A percentile compares a stretch with the other conserved stretches of the same genome.
phyloP scores from a whole-genome alignment of 2,113 vertebrate genomes.

The Cricetomys ansorgei region DNA sequence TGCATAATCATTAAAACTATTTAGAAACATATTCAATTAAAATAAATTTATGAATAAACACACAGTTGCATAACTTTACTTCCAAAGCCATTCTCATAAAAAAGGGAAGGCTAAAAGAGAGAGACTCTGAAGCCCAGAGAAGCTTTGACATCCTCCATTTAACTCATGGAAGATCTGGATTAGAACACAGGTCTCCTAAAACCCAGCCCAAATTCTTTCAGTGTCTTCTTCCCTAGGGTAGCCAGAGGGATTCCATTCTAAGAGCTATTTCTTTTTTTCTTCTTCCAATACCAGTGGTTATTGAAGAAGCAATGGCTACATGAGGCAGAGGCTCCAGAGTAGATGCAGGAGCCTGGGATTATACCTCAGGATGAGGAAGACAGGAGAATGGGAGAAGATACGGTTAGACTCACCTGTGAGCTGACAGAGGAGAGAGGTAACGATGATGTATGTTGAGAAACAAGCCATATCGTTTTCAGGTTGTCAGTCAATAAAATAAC shows the following conservation, averaged over 20 bases:
- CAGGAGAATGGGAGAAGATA: neutral
- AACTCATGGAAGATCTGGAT: neutral
- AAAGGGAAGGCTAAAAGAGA: neutral
- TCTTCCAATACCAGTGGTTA: neutral
- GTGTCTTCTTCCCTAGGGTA: neutral
- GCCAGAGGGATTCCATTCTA: neutral
- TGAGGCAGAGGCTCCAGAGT: neutral
- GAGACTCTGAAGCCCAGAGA: neutral
- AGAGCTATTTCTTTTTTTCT: neutral
- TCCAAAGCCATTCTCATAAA: neutral
- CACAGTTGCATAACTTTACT: neutral
- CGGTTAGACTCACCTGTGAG: slow-evolving; percentile 62
- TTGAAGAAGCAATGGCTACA: neutral
- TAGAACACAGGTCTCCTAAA: neutral
- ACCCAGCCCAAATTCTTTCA: neutral
- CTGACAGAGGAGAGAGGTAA: slow-evolving; percentile 38
- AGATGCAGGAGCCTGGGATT: neutral
- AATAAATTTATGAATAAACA: neutral
- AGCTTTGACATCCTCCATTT: neutral
- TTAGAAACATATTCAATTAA: neutral
- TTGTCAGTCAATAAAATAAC: neutral
- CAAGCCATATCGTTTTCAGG: slow-evolving; percentile 25
- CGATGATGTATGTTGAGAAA: neutral
- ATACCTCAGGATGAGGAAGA: neutral
- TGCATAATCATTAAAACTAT: neutral